Conservation (phyloP, 2,113 vertebrate genomes). For the Plecotus auritus region DNA sequence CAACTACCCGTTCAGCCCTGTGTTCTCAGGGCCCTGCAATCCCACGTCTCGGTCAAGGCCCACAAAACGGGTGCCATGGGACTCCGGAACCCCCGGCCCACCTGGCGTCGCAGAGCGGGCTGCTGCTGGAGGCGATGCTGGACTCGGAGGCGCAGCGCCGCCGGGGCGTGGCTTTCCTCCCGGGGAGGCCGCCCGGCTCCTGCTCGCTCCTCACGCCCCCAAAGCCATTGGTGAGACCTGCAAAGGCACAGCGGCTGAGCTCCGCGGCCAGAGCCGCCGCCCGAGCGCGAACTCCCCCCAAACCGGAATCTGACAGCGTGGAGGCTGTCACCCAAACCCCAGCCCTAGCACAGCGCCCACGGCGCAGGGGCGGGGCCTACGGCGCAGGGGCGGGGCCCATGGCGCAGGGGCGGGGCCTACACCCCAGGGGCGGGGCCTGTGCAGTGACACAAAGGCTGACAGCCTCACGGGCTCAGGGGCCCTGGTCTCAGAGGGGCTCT, state of each 20-base stretch:
- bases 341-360: rapidly evolving
- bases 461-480: rapidly evolving
- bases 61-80: rapidly evolving
- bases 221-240: conserved; percentile 93
- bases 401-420: rapidly evolving
- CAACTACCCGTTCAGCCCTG: rapidly evolving
- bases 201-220: conserved; percentile 84
- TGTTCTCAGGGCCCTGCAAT: rapidly evolving
- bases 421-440: rapidly evolving
- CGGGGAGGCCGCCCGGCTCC: conserved; percentile 77
- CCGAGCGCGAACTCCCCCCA: rapidly evolving
- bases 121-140: conserved; percentile 94
- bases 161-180: conserved; percentile 87
- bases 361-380: rapidly evolving
- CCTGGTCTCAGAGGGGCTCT: rapidly evolving
- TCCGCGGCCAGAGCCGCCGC: rapidly evolving
- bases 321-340: not conserved
- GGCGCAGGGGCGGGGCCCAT: rapidly evolving
- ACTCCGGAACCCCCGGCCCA: conserved; percentile 61
- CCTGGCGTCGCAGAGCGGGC: conserved; percentile 91
- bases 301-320: rapidly evolving
- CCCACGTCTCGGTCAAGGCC: rapidly evolving
- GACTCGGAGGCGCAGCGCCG: conserved; percentile 96
- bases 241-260: conserved; percentile 4
- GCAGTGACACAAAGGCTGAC: not conserved